Evolutionary conservation across 2,797 vertebrate species (phyloP), one percentile per base, ranked within the genome.

Genomic region (Eidolon dupreanum): DNA sequence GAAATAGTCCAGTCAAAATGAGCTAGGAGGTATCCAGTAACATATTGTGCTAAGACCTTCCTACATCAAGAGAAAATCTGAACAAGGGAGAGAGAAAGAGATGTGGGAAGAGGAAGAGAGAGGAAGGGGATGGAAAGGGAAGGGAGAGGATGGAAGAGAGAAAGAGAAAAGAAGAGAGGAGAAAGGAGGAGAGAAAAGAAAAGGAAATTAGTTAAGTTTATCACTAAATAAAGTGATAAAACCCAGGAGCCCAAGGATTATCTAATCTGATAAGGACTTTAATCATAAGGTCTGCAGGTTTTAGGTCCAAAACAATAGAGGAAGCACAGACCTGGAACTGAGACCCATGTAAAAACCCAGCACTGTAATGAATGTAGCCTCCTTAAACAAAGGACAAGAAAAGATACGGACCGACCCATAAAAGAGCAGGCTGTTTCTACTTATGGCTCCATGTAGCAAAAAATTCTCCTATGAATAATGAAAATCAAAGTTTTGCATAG

Each of bases 101-200:
- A 41, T 8, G 51, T 36, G 36, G 5, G 17, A 0, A 57, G 11
- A 8, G 6, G 16, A 13, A 55, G n/a, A 19, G 63, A 33, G 7
- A 33, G n/a, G 33, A 8, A 28, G 9, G 59, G 12, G 4, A 1
- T 19, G 15, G 2, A 2, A 7, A 19, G 3, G 12, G 19, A 41
- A 38, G 38, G 10, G n/a, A 12, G 38, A 53, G 33, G 8, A n/a
- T 10, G 5, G 6, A 16, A 9, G 20, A 53, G 51, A 17, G 46
- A 49, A 49, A 41, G 31, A 5, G 3, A 22, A 24, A 3, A 7
- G 19, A 38, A 2, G 4, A 20, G 0, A 28, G 0, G n/a, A 36
- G 11, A 4, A 7, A 6, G 12, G 2, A 43, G 17, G 22, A 17
- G 3, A 13, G n/a, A 75, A 49, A 28, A 38, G 19, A 75, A 49